Evolutionary conservation across 2,113 vertebrate genomes (phyloP).

Genomic region (Cynocephalus volans): DNA sequence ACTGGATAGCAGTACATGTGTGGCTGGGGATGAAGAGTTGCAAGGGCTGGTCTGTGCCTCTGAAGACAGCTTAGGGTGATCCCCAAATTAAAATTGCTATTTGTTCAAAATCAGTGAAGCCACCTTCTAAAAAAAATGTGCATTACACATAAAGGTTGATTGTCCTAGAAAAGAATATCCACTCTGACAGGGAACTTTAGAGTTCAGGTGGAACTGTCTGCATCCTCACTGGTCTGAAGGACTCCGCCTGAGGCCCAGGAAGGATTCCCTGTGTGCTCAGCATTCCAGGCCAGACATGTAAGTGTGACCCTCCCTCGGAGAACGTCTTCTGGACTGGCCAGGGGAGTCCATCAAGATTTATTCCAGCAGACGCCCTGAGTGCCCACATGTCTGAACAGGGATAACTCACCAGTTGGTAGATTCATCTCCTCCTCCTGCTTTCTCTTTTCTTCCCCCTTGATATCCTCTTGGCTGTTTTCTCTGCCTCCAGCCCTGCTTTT

Average conservation of each 20-base stretch:
- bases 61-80: not conserved
- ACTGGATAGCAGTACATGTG: accelerated
- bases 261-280: too few species aligned
- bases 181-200: not conserved
- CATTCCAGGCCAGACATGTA: not conserved
- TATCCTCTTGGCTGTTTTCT: not conserved
- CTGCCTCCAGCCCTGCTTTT: not conserved
- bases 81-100: not conserved
- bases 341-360: not conserved
- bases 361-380: not conserved
- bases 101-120: not conserved
- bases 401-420: not conserved
- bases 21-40: not conserved
- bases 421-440: not conserved
- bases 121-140: not conserved
- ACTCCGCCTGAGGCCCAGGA: not conserved
- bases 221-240: not conserved
- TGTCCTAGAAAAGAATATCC: not conserved
- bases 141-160: not conserved
- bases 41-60: not conserved
- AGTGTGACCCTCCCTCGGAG: not conserved
- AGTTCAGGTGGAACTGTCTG: not conserved
- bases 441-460: not conserved
- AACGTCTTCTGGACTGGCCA: not conserved
- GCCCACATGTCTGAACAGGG: not conserved